Conservation (phyloP, 2,888 invertebrate genomes). For the Tiphia femorata region DNA sequence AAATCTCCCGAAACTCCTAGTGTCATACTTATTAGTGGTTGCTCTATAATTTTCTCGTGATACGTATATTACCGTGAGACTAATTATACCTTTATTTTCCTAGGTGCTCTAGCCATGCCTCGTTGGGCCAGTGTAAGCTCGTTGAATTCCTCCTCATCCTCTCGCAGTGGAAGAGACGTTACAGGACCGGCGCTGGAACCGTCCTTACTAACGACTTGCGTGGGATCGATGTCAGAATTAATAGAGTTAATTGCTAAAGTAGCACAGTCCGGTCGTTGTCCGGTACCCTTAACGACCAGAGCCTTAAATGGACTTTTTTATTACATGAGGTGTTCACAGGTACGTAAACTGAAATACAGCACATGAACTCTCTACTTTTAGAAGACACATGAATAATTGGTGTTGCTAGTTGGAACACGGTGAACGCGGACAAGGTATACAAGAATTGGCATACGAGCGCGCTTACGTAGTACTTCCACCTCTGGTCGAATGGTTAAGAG, state of each 20-base stretch:
- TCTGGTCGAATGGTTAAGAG: constrained; percentile 91
- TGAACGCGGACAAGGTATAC: constrained; percentile 72
- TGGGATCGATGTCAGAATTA: constrained; percentile 85
- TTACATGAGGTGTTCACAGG: constrained; percentile 92
- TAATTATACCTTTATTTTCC: neutral
- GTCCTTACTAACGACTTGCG: constrained; percentile 87
- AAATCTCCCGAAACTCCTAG: no score
- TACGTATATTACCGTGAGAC: no score
- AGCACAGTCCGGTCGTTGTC: constrained; percentile 72
- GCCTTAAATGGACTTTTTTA: constrained; percentile 88
- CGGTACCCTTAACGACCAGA: constrained; percentile 72
- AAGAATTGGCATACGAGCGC: constrained; percentile 87
- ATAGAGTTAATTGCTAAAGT: constrained; percentile 77
- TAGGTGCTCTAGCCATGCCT: constrained; percentile 86
- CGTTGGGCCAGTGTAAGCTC: constrained; percentile 84
- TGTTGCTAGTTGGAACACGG: constrained; percentile 76
- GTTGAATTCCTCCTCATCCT: constrained; percentile 72
- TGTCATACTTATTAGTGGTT: no score
- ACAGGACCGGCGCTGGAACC: constrained; percentile 71
- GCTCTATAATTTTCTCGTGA: no score
- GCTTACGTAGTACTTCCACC: constrained; percentile 91
- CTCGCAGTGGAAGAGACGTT: constrained; percentile 70
- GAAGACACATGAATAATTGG: neutral
- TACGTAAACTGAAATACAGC: constrained; percentile 49
- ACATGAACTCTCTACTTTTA: neutral